These are phyloP conservation scores for Sebastolobus alascanus DNA, from an alignment of 2,797 vertebrate species.

Conservation along the genomic window DNA sequence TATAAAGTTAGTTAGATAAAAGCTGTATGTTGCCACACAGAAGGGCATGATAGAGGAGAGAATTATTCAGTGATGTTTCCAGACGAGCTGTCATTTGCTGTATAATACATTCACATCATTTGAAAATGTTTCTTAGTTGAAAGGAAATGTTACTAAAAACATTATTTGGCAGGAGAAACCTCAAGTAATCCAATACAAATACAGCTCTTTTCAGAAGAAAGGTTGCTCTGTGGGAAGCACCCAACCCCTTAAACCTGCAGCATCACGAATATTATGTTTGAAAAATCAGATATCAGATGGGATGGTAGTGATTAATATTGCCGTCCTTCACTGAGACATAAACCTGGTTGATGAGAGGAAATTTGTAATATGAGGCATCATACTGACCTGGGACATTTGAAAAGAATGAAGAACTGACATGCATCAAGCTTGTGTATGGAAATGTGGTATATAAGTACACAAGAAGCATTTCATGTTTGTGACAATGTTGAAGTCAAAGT, in stretches of 20 bases:
- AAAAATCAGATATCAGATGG: not conserved
- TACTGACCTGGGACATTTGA: not conserved
- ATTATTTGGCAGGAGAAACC: not conserved
- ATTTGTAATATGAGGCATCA: not conserved
- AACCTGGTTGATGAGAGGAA: not conserved
- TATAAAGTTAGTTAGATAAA: constrained; percentile 46
- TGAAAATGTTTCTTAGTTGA: constrained; percentile 19
- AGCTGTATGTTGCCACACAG: constrained; percentile 4
- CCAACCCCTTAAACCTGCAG: not conserved
- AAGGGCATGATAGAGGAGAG: not conserved
- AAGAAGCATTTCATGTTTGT: not conserved
- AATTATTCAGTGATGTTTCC: constrained; percentile 9
- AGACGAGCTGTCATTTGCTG: constrained; percentile 1
- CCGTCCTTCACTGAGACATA: not conserved
- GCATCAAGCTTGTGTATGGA: not conserved
- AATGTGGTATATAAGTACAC: not conserved
- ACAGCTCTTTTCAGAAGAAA: not conserved
- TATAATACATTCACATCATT: not conserved
- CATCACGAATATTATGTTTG: not conserved
- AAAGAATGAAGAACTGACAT: not conserved
- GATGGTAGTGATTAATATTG: not conserved
- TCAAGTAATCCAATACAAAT: not conserved
- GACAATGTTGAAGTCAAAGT: not conserved
- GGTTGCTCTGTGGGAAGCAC: not conserved
- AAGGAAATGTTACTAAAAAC: not conserved